These are phyloP conservation scores for Nomia melanderi DNA, from an alignment of 1,140 invertebrate genomes.

Conservation along the genomic window DNA sequence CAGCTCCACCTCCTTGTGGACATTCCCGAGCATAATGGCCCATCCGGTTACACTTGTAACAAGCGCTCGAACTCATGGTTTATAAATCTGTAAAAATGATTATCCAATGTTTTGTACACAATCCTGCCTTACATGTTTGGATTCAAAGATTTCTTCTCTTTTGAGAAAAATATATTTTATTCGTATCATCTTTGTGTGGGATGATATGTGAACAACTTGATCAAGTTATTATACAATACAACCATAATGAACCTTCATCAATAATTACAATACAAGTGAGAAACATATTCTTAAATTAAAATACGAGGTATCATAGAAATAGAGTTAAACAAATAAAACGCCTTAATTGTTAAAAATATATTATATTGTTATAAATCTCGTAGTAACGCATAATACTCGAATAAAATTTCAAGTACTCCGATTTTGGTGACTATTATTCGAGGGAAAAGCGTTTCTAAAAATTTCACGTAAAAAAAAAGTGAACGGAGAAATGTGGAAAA, in stretches of 20 bases:
- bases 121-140: not conserved
- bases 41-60: constrained; percentile 94
- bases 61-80: constrained; percentile 84
- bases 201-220: not conserved
- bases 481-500: not conserved
- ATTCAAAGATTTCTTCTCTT: not conserved
- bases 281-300: not conserved
- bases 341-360: not conserved
- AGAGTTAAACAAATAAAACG: not conserved
- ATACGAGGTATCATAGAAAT: not conserved
- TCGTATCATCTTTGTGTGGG: not conserved
- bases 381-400: not conserved
- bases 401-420: not conserved
- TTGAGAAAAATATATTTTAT: not conserved
- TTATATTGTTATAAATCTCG: not conserved
- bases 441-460: not conserved
- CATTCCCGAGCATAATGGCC: constrained; percentile 94
- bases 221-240: not conserved
- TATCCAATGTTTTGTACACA: not conserved
- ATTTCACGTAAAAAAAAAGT: not conserved
- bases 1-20: constrained; percentile 84
- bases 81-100: constrained; percentile 62
- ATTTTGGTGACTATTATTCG: not conserved
- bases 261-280: not conserved
- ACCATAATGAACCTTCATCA: not conserved